Conservation (phyloP, 2,113 vertebrate genomes). For the Daboia siamensis region DNA sequence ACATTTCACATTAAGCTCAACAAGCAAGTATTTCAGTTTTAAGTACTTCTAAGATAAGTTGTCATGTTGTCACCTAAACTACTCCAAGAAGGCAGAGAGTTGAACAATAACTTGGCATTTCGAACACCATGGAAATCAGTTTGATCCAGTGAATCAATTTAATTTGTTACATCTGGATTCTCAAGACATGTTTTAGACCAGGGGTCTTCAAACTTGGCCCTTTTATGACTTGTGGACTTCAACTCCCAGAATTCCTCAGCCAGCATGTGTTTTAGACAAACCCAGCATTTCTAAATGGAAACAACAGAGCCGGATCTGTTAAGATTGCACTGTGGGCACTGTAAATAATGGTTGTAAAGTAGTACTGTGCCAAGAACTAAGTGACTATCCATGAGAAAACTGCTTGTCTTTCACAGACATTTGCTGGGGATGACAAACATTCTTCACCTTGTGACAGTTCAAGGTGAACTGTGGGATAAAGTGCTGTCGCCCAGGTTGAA, state of each 20-base stretch:
- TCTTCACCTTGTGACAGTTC: constrained; percentile 66
- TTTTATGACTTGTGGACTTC: no score
- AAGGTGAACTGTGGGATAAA: constrained; percentile 76
- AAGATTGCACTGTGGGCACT: neutral
- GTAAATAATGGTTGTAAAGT: neutral
- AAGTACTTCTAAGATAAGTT: neutral
- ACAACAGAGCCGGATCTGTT: neutral
- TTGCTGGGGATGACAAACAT: neutral
- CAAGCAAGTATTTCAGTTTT: neutral
- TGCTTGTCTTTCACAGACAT: neutral
- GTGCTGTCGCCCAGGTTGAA: constrained; percentile 67
- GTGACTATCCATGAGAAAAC: neutral
- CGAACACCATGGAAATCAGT: neutral
- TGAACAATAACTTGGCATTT: neutral
- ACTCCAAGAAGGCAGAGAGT: neutral
- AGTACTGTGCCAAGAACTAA: neutral
- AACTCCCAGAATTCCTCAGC: no score
- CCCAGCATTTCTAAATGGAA: neutral
- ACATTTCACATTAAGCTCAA: no score
- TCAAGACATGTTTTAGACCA: neutral
- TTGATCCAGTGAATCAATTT: neutral
- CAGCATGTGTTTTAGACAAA: neutral
- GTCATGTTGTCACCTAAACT: neutral
- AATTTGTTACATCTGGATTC: neutral
- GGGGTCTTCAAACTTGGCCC: no score